Conservation (phyloP, 2,113 vertebrate species). For the Hippocampus comes region DNA sequence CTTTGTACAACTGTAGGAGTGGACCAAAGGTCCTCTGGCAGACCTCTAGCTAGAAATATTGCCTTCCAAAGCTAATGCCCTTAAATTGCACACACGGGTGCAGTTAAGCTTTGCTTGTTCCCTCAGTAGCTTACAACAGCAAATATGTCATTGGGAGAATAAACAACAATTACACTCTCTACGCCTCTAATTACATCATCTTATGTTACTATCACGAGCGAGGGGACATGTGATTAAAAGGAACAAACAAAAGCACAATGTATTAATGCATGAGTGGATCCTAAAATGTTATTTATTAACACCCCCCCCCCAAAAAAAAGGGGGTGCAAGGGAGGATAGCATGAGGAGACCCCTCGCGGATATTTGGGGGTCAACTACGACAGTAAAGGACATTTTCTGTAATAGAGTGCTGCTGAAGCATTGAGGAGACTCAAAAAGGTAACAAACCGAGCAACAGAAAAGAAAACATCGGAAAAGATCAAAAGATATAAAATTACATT, state of each 20-base stretch:
- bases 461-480: constrained; percentile 38
- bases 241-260: constrained; percentile 7
- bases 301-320: neutral
- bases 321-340: constrained; percentile 16
- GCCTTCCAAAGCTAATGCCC: constrained; percentile 53
- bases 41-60: constrained; percentile 45
- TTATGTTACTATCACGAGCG: constrained; percentile 28
- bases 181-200: constrained; percentile 61
- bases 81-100: constrained; percentile 57
- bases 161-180: constrained; percentile 67
- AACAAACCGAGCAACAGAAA: constrained; percentile 49
- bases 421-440: constrained; percentile 31
- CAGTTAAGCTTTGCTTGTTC: constrained; percentile 53
- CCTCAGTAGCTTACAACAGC: constrained; percentile 51
- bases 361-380: constrained; percentile 35
- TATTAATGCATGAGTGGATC: neutral
- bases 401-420: constrained; percentile 27
- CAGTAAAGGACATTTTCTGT: constrained; percentile 27
- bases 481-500: constrained; percentile 42
- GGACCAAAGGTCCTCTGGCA: constrained; percentile 41
- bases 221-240: constrained; percentile 33
- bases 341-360: constrained; percentile 27
- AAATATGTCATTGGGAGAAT: constrained; percentile 65
- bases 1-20: constrained; percentile 4
- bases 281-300: constrained; percentile 8